Conservation (phyloP, 2,113 vertebrate genomes). For the Paedocypris sp. region DNA sequence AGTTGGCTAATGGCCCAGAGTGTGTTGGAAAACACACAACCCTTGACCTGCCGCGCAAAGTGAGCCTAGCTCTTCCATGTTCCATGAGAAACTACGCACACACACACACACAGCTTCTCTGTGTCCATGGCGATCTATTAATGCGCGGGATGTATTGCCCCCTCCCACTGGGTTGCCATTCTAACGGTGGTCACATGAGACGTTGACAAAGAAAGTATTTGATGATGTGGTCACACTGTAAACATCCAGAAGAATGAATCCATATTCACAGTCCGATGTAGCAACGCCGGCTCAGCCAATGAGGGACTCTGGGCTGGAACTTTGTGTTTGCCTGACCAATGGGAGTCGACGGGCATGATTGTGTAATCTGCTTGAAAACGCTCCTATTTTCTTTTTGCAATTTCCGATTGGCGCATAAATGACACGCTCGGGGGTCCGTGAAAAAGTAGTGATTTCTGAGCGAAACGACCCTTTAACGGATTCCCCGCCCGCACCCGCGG, state of each 20-base stretch:
- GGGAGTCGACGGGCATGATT: not conserved
- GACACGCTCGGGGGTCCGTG: not conserved
- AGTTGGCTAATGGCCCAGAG: constrained; percentile 55
- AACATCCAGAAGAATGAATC: not conserved
- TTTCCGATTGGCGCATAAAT: not conserved
- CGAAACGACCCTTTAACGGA: not conserved
- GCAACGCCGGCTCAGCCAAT: not conserved
- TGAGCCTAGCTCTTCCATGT: constrained; percentile 38
- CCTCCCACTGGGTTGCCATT: not conserved
- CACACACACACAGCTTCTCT: constrained; percentile 9
- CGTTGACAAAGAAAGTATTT: constrained; percentile 7
- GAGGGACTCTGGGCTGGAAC: not conserved
- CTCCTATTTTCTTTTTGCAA: not conserved
- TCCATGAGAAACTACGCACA: constrained; percentile 10
- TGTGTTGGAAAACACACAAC: constrained; percentile 53
- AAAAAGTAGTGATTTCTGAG: not conserved
- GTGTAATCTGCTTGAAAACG: not conserved
- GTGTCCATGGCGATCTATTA: constrained; percentile 14
- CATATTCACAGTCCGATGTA: not conserved
- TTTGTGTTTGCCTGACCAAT: not conserved
- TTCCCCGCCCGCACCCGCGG: not conserved
- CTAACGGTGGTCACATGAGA: constrained; percentile 6
- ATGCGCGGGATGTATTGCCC: not conserved
- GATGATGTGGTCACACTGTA: not conserved
- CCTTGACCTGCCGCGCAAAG: constrained; percentile 49